Evolutionary conservation across 2,797 vertebrate species (phyloP), one percentile per base, ranked within the genome.

Genomic region (Myripristis murdjan): DNA sequence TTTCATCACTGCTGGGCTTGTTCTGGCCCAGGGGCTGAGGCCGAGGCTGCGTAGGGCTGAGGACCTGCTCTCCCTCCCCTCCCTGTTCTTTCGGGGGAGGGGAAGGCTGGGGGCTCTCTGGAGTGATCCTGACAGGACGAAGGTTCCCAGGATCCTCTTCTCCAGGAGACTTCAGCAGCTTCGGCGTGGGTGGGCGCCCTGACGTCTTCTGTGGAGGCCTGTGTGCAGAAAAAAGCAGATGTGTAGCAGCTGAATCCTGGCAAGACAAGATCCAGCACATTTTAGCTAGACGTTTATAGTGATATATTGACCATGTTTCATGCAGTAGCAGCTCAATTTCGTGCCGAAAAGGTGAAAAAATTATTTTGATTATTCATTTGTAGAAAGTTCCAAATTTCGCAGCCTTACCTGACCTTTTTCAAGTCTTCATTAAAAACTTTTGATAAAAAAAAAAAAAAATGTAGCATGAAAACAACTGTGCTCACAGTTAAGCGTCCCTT

Each of bases 101-200:
- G 2, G 70, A 52, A 5, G 63, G 12, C 16, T 62, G 41, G 9
- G 62, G 83, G 68, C 66, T 87, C 48, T 93, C 94, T 0, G 85
- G 79, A 20, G 94, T 90, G 81, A 87, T 84, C 92, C 92, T 96
- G 65, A 83, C 39, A 9, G 96, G 97, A 20, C 97, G 95, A 68
- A 98, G 90, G 81, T 99, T 99, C 83, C 97, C 97, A 4, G 95
- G 93, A n/a, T 95, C 83, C 63, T 91, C 90, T 73, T 95, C 71
- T 73, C 73, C 92, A 55, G 94, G 91, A 75, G 96, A 95, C 48
- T 93, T 93, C 0, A 94, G 49, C 22, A 94, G 93, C 90, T 94
- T 97, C 58, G 96, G 94, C 1, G 89, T 91, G 0, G 90, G 84
- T 2, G 91, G 88, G 9, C 91, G 90, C 10, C 68, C 91, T 39